Base-by-base conservation (phyloP, 2,113 vertebrate genomes). In the Ceyx margarethae region DNA sequence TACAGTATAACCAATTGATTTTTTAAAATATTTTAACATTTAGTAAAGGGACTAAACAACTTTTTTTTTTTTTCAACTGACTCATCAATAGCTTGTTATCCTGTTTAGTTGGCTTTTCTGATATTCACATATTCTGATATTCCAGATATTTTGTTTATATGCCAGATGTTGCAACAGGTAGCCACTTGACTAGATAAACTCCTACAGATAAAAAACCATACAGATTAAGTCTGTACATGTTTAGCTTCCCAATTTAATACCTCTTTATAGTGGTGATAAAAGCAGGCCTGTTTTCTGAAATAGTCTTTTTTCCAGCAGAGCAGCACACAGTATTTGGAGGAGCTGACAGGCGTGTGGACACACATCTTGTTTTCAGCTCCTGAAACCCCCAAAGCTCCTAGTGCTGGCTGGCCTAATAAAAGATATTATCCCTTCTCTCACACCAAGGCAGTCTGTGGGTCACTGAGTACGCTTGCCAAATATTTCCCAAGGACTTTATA, bases 71-170 rank as follows among this genome's bases (percentile, higher is more conserved):
- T 37, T 54, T 90, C 78, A 93, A 89, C 72, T 48, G 80, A 83
- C 81, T 53, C 73, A n/a, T 65, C 61, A 87, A 58, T 57, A 82
- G 50, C 71, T 78, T 87, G 83, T 80, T 43, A 21, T 74, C 72
- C 78, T 62, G 43, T 86, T 93, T 48, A 69, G 29, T 16, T 84
- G 85, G 50, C 62, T 79, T 46, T 72, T 88, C 23, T 65, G 54
- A 50, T 37, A 37, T 37, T 37, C 37, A 37, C 37, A 11, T 37
- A 37, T 37, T 37, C 37, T 37, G 37, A 37, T 37, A 37, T 37
- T 37, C 81, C 26, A 80, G 62, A 43, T 87, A 83, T 80, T 96
- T 96, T 83, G 74, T 89, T 95, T 20, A 1, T 53, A 31, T 46
- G 45, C 53, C 11, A 12, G 75, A 85, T 69, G 10, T n/a, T 91